Evolutionary conservation across 2,797 vertebrate species (phyloP), one percentile per base, ranked within the genome.

Genomic region (Rhinella marina): DNA sequence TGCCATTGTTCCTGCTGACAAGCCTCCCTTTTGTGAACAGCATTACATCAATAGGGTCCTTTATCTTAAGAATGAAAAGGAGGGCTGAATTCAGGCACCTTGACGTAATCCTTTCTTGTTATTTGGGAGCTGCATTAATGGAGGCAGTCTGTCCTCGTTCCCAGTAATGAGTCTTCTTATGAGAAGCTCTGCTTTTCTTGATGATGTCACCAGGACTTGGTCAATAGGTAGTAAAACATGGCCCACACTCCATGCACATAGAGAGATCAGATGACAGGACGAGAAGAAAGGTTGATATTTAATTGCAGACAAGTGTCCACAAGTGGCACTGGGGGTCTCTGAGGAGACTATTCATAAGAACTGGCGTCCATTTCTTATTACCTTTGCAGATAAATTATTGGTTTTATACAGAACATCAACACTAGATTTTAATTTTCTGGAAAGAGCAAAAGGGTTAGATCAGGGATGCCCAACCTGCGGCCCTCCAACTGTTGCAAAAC

Each of bases 41-140:
- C 56, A 75, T 90, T 76, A 88, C 87, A 87, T 85, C 87, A 90
- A 85, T 88, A 87, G 90, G 73, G 77, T 27, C 81, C 90, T 90
- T 90, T 86, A 81, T 0, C 0, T 32, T 66, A 13, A 12, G 16
- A 41, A 41, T 75, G n/a, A 57, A 86, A 82, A 85, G 72, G 78
- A 77, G 68, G 17, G 32, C 87, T 84, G 29, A 17, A 48, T 76
- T 73, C 50, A 77, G 9, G n/a, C 82, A 87, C 70, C 83, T 90
- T 82, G 54, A 48, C 86, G 52, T 77, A 89, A 66, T 85, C 72
- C 50, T 50, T 41, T 54, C 70, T 81, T 48, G 90, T 80, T 87
- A 41, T 88, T 88, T 86, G 27, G 14, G 27, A 41, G 25, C 25
- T 82, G 66, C 32, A 86, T 76, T 6, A 89, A 89, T 89, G 88